Base-by-base conservation (phyloP, 2,888 invertebrate species). In the Oscheius sp. region DNA sequence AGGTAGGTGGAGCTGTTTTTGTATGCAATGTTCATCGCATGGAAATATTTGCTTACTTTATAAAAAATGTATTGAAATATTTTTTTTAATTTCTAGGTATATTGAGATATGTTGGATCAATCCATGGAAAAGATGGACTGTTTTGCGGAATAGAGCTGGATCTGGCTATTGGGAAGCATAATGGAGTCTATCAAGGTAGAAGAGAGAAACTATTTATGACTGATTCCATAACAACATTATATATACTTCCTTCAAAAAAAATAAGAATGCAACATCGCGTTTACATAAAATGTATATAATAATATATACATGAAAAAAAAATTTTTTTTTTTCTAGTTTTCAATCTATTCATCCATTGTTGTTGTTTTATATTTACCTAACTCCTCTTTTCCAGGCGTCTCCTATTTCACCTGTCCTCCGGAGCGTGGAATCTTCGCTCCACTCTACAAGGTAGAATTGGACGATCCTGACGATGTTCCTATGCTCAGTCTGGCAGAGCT, bases 111-210 rank as follows among this genome's bases (percentile, higher is more conserved):
- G 87, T 90, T 71, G 91, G 91, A 2, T 86, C 87, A 36, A 89
- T 90, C 6, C 88, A 90, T 51, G 87, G 90, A 49, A 90, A 90
- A 38, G 87, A 87, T 12, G 90, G 90, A 2, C 71, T 88, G 22
- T 91, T 90, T 90, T 91, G 91, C 86, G 91, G 91, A 8, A 87
- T 91, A 50, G 91, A 91, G 85, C 56, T 76, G 6, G 86, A 91
- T 63, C 87, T 88, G 65, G 87, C 88, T 49, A 86, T 89, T 4
- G 91, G 91, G 22, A 90, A 90, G 80, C 90, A 91, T 86, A 90
- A 91, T 87, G 91, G 91, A 47, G 86, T 88, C 45, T 79, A 74
- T 63, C 72, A 77, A 73, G 80, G 82, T 80, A 36, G 51, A 63
- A 6, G n/a, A n/a, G n/a, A n/a, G n/a, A n/a, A n/a, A n/a, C n/a